Evolutionary conservation across 2,888 invertebrate species (phyloP).

Genomic region (Ennomos fuscantarius): DNA sequence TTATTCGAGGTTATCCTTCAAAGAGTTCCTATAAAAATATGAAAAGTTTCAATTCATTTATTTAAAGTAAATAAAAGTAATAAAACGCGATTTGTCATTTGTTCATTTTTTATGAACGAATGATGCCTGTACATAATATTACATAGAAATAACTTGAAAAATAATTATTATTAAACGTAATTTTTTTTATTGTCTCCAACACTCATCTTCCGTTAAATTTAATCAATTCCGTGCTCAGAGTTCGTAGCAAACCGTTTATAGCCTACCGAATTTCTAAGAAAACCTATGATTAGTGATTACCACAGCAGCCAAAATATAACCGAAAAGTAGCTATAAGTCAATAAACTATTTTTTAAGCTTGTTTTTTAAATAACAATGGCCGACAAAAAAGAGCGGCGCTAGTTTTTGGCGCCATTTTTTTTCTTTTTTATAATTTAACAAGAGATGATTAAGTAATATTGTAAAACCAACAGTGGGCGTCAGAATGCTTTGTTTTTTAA

Average conservation of each 20-base stretch:
- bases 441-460: constrained; percentile 73
- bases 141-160: too few relatives aligned
- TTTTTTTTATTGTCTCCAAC: too few relatives aligned
- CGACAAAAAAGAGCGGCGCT: constrained; percentile 48
- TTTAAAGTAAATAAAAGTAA: too few relatives aligned
- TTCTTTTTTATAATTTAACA: constrained; percentile 52
- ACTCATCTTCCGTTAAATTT: constrained; percentile 3
- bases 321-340: constrained; percentile 55
- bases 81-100: too few relatives aligned
- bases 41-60: too few relatives aligned
- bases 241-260: constrained; percentile 16
- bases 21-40: too few relatives aligned
- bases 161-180: too few relatives aligned
- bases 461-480: constrained; percentile 80
- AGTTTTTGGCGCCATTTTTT: constrained; percentile 66
- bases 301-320: constrained; percentile 48
- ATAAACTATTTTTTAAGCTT: constrained; percentile 50
- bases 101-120: too few relatives aligned
- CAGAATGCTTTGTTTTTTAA: constrained; percentile 54
- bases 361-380: constrained; percentile 47
- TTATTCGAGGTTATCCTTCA: too few relatives aligned
- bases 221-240: constrained; percentile 9
- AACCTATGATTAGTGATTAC: constrained; percentile 48
- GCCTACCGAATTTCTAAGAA: constrained; percentile 46
- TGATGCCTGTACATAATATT: too few relatives aligned